These are phyloP conservation scores for Chorisops tibialis DNA, from an alignment of 2,888 invertebrate species.

Conservation along the genomic window DNA sequence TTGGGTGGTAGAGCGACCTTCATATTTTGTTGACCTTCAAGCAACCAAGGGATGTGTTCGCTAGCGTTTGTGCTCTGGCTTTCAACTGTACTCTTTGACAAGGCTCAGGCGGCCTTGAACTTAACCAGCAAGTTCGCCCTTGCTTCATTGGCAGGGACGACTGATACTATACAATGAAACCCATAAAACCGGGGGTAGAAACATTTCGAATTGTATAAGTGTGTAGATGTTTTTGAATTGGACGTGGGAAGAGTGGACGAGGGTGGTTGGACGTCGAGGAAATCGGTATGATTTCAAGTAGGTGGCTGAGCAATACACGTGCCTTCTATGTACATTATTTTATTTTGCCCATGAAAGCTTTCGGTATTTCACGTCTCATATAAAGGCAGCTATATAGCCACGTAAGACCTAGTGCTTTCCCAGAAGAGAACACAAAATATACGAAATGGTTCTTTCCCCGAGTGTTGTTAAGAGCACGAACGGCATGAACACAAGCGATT, in stretches of 20 bases:
- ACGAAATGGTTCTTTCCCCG: not conserved
- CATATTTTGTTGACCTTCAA: conserved; percentile 21
- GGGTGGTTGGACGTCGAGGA: not conserved
- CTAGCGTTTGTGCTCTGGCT: conserved; percentile 16
- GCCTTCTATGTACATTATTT: conserved; percentile 3
- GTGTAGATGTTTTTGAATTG: not conserved
- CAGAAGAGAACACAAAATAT: too few relatives aligned
- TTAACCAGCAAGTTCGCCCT: conserved; percentile 17
- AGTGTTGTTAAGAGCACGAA: not conserved
- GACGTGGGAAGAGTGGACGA: not conserved
- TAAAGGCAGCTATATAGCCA: too few relatives aligned
- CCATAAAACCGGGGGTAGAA: conserved; percentile 1
- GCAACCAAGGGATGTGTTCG: conserved; percentile 13
- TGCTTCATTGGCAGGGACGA: conserved; percentile 1
- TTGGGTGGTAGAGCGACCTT: conserved; percentile 5
- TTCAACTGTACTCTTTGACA: conserved; percentile 18
- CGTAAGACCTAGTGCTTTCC: too few relatives aligned
- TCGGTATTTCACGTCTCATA: too few relatives aligned
- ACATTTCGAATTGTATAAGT: too few relatives aligned
- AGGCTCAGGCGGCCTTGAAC: conserved; percentile 22
- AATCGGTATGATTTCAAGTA: not conserved
- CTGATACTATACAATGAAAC: conserved; percentile 12
- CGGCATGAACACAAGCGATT: not conserved
- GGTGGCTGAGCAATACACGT: conserved; percentile 12
- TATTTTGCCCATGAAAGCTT: not conserved